Evolutionary conservation across 2,888 invertebrate species (phyloP).

Genomic region (Ditula angustiorana): DNA sequence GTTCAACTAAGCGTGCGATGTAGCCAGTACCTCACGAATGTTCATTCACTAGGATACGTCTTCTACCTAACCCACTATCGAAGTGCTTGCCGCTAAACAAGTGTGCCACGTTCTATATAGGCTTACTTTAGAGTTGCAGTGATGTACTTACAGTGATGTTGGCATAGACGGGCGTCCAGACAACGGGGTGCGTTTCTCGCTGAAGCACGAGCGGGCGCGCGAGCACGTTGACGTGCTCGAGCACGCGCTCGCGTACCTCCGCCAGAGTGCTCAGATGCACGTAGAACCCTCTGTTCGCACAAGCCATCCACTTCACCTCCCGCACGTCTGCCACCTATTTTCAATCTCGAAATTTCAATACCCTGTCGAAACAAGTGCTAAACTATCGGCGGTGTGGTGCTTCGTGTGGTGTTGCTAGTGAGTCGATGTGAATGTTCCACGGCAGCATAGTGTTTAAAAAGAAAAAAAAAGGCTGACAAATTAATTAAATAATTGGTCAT

Average conservation of each 20-base stretch:
- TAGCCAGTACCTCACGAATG: no score
- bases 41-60: no score
- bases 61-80: no score
- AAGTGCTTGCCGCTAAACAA: no score
- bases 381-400: conserved; percentile 12
- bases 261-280: conserved; percentile 98
- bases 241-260: conserved; percentile 98
- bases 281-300: conserved; percentile 98
- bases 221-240: conserved; percentile 98
- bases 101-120: conserved; percentile 29
- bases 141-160: conserved; percentile 90
- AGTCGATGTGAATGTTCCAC: conserved; percentile 23
- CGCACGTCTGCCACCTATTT: conserved; percentile 92
- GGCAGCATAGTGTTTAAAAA: conserved; percentile 17
- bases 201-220: conserved; percentile 97
- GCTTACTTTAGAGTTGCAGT: background rate
- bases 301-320: conserved; percentile 99
- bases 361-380: background rate
- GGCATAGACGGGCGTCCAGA: conserved; percentile 98
- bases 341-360: conserved; percentile 35
- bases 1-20: no score
- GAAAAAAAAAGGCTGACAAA: background rate
- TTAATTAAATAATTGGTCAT: conserved; percentile 4
- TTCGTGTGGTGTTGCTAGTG: conserved; percentile 25
- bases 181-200: conserved; percentile 93